These are phyloP conservation scores for Sebastes wilsoni DNA, from an alignment of 2,797 vertebrate species.

Conservation along the genomic window DNA sequence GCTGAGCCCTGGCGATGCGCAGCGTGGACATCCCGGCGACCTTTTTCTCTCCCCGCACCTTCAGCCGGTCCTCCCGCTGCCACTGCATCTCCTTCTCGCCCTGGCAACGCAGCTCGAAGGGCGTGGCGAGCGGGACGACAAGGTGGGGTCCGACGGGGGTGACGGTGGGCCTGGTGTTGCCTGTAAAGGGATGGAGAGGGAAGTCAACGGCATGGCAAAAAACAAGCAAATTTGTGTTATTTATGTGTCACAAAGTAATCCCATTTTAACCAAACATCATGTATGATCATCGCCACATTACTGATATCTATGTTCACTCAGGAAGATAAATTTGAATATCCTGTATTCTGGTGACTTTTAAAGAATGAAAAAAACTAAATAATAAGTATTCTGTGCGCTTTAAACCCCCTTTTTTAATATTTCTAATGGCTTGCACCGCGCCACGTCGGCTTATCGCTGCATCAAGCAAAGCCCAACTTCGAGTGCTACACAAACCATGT, in stretches of 20 bases:
- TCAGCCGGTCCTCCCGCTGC: conserved; percentile 82
- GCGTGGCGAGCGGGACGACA: conserved; percentile 78
- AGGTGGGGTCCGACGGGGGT: conserved; percentile 72
- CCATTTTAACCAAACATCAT: background rate
- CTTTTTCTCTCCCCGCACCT: conserved; percentile 50
- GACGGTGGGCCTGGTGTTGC: conserved; percentile 78
- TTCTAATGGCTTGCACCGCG: too few species aligned
- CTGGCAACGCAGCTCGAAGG: conserved; percentile 83
- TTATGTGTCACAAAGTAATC: background rate
- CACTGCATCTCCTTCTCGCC: conserved; percentile 83
- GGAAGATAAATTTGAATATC: background rate
- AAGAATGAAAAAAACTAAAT: too few species aligned
- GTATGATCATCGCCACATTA: background rate
- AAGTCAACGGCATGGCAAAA: background rate
- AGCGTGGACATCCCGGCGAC: conserved; percentile 53
- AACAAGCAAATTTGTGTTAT: background rate
- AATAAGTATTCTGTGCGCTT: too few species aligned
- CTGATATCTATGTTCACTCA: background rate
- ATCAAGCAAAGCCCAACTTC: too few species aligned
- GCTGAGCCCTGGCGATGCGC: conserved; percentile 64
- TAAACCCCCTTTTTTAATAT: too few species aligned
- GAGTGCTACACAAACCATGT: too few species aligned
- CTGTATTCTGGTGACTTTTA: too few species aligned
- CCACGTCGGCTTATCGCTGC: too few species aligned
- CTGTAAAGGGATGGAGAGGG: conserved; percentile 47